phyloP scores from a whole-genome alignment of 2,113 vertebrate genomes.

The Pseudorasbora parva region DNA sequence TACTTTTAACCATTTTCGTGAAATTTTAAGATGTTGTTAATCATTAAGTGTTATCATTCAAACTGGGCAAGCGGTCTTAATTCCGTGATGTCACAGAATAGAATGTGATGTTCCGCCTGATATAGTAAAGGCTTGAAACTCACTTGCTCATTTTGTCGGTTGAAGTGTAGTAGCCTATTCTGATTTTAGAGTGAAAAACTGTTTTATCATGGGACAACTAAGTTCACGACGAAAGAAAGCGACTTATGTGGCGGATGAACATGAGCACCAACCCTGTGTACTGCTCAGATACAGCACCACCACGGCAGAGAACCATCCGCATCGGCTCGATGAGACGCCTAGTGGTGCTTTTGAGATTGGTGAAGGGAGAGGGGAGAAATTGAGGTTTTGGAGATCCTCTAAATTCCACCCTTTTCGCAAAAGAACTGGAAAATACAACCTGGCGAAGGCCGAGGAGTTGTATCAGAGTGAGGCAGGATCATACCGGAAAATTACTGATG shows the following conservation, averaged over 20 bases:
- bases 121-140: no score
- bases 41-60: no score
- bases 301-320: neutral
- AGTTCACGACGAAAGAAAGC: neutral
- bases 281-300: neutral
- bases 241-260: neutral
- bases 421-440: neutral
- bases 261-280: neutral
- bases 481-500: no score
- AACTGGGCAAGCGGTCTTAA: no score
- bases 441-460: no score
- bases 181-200: neutral
- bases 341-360: neutral
- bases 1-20: no score
- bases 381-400: neutral
- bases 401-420: neutral
- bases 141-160: neutral
- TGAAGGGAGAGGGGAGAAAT: neutral
- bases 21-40: no score
- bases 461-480: no score
- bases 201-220: neutral
- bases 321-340: neutral
- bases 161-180: neutral
- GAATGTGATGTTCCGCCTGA: no score
- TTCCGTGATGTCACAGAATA: no score